Evolutionary conservation across 2,797 vertebrate genomes (phyloP).

Genomic region (Karalla daura): DNA sequence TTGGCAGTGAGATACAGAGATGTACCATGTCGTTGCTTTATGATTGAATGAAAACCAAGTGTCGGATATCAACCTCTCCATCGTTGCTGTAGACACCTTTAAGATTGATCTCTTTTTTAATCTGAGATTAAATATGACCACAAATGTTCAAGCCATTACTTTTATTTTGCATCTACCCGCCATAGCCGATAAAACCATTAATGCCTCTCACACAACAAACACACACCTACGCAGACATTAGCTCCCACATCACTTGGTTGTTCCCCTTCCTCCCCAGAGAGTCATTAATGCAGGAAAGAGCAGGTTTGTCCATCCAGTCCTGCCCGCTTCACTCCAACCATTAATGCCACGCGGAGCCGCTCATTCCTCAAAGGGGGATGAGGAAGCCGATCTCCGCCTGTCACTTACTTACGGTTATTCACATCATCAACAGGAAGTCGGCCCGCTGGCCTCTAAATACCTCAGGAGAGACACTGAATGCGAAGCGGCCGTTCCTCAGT

Average conservation of each 20-base stretch:
- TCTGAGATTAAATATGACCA: conserved; percentile 14
- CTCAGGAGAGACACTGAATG: conserved; percentile 57
- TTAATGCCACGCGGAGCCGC: conserved; percentile 56
- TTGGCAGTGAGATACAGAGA: too few relatives aligned
- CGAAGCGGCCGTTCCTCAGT: conserved; percentile 50
- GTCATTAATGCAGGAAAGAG: conserved; percentile 66
- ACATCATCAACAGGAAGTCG: conserved; percentile 76
- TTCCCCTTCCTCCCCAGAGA: conserved; percentile 48
- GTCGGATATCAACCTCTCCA: too few relatives aligned
- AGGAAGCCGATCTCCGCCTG: conserved; percentile 70
- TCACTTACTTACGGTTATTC: conserved; percentile 77
- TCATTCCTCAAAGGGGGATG: conserved; percentile 58
- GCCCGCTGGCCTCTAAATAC: conserved; percentile 52
- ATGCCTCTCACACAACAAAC: conserved; percentile 32
- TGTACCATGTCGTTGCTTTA: too few relatives aligned
- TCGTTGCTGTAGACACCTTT: too few relatives aligned
- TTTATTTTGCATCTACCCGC: background rate
- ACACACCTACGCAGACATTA: conserved; percentile 33
- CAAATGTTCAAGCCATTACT: conserved; percentile 5
- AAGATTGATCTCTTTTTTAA: too few relatives aligned
- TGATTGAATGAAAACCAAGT: too few relatives aligned
- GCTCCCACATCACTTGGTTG: conserved; percentile 47
- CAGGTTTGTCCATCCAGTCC: conserved; percentile 61
- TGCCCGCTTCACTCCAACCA: conserved; percentile 58
- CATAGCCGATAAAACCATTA: conserved; percentile 9